phyloP scores from a whole-genome alignment of 2,113 vertebrate genomes.

The Sylvilagus bachmani region DNA sequence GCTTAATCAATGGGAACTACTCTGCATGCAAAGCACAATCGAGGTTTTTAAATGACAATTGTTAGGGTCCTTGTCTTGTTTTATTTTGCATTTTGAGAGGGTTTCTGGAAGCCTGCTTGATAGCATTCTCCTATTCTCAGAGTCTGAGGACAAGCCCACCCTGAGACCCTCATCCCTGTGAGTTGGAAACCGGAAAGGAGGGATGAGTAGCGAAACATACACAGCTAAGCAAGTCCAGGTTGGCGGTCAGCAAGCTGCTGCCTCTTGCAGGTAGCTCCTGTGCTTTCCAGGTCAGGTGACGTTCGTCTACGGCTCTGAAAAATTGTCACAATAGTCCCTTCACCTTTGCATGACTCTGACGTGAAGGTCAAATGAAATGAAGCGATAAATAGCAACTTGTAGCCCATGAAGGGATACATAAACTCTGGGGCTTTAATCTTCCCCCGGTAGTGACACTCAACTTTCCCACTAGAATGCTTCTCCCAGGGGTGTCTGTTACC shows the following conservation, averaged over 20 bases:
- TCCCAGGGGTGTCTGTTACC: not conserved
- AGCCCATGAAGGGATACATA: not conserved
- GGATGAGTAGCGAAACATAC: not conserved
- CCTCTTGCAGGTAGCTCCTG: not conserved
- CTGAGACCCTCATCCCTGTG: not conserved
- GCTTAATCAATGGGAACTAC: not conserved
- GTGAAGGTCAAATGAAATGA: slow-evolving; percentile 40
- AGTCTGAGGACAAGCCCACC: not conserved
- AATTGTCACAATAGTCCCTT: not conserved
- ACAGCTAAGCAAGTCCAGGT: not conserved
- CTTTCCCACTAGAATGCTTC: not conserved
- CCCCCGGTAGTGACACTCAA: not conserved
- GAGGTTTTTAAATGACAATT: slow-evolving; percentile 19
- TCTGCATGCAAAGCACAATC: not conserved
- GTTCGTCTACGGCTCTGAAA: slow-evolving; percentile 10
- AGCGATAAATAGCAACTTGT: slow-evolving; percentile 26
- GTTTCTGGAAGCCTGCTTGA: not conserved
- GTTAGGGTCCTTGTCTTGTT: not conserved
- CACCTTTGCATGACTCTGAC: not conserved
- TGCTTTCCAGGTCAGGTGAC: not conserved
- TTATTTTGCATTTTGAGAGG: not conserved
- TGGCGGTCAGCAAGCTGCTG: not conserved
- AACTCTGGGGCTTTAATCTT: not conserved
- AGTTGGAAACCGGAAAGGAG: not conserved
- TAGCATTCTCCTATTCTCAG: not conserved